Evolutionary conservation across 2,888 invertebrate species (phyloP).

Genomic region (Colletes collaris): DNA sequence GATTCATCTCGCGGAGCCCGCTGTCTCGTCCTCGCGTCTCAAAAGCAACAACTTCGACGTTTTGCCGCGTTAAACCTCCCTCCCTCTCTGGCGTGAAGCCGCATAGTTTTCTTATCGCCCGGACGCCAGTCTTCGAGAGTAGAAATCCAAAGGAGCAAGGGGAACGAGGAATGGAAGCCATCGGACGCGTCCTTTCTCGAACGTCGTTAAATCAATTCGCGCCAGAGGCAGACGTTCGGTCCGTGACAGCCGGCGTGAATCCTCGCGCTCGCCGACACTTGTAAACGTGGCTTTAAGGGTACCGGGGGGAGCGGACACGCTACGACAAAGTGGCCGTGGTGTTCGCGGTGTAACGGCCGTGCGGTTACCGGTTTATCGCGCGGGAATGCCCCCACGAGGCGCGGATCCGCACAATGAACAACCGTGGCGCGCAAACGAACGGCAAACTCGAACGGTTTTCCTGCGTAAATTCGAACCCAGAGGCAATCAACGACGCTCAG

Average conservation of each 20-base stretch:
- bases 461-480: conserved; percentile 16
- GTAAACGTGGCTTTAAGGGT: conserved; percentile 67
- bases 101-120: not conserved
- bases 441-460: conserved; percentile 24
- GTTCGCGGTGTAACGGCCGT: conserved; percentile 66
- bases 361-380: conserved; percentile 70
- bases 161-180: conserved; percentile 5
- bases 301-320: conserved; percentile 57
- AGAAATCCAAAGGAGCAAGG: too few species aligned
- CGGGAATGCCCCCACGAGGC: conserved; percentile 60
- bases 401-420: conserved; percentile 49
- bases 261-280: conserved; percentile 65
- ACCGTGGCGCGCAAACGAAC: conserved; percentile 23
- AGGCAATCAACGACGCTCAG: conserved; percentile 8
- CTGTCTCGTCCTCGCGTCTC: not conserved
- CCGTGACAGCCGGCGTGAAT: conserved; percentile 65
- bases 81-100: not conserved
- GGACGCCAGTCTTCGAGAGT: not conserved
- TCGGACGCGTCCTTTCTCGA: conserved; percentile 13
- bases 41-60: not conserved
- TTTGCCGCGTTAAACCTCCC: not conserved
- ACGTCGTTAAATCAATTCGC: conserved; percentile 62
- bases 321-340: conserved; percentile 71
- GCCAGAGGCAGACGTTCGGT: conserved; percentile 46
- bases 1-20: not conserved